phyloP scores from a whole-genome alignment of 2,888 invertebrate species.

The Eustalomyia histrio region DNA sequence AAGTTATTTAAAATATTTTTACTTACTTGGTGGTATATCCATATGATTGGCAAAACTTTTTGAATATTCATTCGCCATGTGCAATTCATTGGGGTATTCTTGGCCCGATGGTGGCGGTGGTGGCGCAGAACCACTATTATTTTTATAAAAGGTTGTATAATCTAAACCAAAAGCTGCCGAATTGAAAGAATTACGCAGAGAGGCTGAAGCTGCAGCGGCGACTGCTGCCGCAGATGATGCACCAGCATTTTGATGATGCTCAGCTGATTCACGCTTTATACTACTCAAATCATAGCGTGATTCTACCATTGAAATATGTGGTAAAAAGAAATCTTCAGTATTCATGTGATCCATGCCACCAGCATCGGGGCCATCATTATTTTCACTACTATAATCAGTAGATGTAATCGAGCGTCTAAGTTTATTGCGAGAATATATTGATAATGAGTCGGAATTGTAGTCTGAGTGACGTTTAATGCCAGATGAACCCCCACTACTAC shows the following conservation, averaged over 20 bases:
- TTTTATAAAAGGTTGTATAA: slow-evolving; percentile 75
- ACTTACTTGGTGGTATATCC: slow-evolving; percentile 80
- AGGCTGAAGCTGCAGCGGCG: slow-evolving; percentile 67
- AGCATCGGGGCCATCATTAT: slow-evolving; percentile 72
- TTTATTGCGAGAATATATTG: slow-evolving; percentile 77
- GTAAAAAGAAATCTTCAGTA: slow-evolving; percentile 78
- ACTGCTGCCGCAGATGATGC: slow-evolving; percentile 48
- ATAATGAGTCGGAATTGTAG: slow-evolving; percentile 74
- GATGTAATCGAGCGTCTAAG: slow-evolving; percentile 71
- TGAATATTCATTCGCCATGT: slow-evolving; percentile 77
- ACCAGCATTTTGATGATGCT: slow-evolving; percentile 68
- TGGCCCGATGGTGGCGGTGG: slow-evolving; percentile 60
- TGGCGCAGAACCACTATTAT: slow-evolving; percentile 60
- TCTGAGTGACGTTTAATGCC: slow-evolving; percentile 74
- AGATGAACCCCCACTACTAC: slow-evolving; percentile 11
- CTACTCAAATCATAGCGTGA: slow-evolving; percentile 76
- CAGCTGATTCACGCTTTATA: slow-evolving; percentile 76
- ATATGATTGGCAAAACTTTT: slow-evolving; percentile 79
- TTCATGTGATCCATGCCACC: slow-evolving; percentile 77
- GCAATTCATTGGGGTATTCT: slow-evolving; percentile 78
- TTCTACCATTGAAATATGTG: slow-evolving; percentile 78
- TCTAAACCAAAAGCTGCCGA: slow-evolving; percentile 74
- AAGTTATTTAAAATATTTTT: slow-evolving; percentile 1
- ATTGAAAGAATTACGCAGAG: slow-evolving; percentile 73
- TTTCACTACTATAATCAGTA: slow-evolving; percentile 67